These are phyloP conservation scores for Polietes domitor DNA, from an alignment of 2,888 invertebrate species.

Conservation along the genomic window DNA sequence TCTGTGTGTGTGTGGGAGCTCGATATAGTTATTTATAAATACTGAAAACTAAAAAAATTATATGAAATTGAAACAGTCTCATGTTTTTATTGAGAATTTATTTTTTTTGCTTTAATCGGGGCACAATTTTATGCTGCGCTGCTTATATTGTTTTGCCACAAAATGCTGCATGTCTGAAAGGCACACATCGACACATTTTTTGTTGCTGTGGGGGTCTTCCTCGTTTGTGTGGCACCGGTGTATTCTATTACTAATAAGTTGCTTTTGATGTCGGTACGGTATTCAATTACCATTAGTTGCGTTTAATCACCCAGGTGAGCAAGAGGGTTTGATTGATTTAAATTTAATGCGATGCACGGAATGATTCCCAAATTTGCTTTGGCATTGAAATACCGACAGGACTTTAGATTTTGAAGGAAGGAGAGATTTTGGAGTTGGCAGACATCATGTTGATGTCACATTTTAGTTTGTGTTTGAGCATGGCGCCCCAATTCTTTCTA, in stretches of 20 bases:
- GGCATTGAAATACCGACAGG: background rate
- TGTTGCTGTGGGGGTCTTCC: conserved; percentile 7
- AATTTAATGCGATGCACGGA: conserved; percentile 2
- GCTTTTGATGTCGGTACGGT: conserved; percentile 24
- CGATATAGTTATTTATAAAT: conserved; percentile 33
- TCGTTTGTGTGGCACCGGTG: background rate
- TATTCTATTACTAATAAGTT: conserved; percentile 23
- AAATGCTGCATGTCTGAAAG: conserved; percentile 3
- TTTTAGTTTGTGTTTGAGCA: no score
- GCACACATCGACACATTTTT: background rate
- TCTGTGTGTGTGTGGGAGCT: background rate
- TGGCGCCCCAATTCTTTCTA: no score
- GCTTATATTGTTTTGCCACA: background rate
- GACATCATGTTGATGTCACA: no score
- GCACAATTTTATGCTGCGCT: background rate
- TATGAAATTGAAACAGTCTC: conserved; percentile 29
- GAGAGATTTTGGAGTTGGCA: no score
- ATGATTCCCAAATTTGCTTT: background rate
- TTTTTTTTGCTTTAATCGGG: background rate
- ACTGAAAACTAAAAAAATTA: background rate
- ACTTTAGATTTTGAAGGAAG: no score
- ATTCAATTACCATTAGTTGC: conserved; percentile 19
- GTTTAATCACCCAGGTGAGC: conserved; percentile 7
- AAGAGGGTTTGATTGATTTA: conserved; percentile 5
- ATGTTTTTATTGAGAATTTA: background rate